These are phyloP conservation scores for Stegodyphus mimosarum DNA, from an alignment of 1,140 invertebrate species.

Conservation along the genomic window DNA sequence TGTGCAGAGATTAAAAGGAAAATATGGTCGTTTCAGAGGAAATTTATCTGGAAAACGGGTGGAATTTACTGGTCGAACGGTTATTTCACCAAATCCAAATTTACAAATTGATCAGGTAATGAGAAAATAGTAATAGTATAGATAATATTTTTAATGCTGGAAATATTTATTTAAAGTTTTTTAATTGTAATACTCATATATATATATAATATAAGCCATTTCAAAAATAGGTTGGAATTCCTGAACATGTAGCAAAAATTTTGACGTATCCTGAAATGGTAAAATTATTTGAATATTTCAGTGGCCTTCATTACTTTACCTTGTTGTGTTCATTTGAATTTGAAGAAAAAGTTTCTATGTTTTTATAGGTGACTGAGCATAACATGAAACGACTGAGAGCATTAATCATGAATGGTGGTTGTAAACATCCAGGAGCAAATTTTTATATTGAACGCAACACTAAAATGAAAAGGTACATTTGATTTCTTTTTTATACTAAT, in stretches of 20 bases:
- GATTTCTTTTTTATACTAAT: not conserved
- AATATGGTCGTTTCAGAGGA: constrained; percentile 98
- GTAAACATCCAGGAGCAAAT: constrained; percentile 92
- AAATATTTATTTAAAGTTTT: not conserved
- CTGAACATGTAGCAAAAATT: constrained; percentile 93
- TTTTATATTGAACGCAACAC: constrained; percentile 70
- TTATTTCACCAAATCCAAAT: constrained; percentile 99
- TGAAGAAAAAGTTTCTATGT: not conserved
- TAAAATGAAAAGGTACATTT: constrained; percentile 39
- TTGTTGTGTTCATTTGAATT: not conserved
- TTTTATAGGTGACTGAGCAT: constrained; percentile 74
- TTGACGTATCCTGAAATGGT: constrained; percentile 96
- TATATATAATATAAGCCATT: constrained; percentile 42
- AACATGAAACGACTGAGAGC: constrained; percentile 88
- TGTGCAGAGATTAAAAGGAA: constrained; percentile 94
- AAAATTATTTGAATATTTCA: not conserved
- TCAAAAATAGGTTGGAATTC: constrained; percentile 85
- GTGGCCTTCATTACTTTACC: not conserved
- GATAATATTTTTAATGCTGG: not conserved
- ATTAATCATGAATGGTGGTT: constrained; percentile 91
- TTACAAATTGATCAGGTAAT: constrained; percentile 93
- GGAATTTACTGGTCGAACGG: constrained; percentile 97
- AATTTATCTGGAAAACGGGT: constrained; percentile 99
- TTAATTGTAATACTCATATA: not conserved
- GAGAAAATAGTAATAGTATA: not conserved